These are phyloP conservation scores for Eucera pruinosa DNA, from an alignment of 2,888 invertebrate species.

Conservation along the genomic window DNA sequence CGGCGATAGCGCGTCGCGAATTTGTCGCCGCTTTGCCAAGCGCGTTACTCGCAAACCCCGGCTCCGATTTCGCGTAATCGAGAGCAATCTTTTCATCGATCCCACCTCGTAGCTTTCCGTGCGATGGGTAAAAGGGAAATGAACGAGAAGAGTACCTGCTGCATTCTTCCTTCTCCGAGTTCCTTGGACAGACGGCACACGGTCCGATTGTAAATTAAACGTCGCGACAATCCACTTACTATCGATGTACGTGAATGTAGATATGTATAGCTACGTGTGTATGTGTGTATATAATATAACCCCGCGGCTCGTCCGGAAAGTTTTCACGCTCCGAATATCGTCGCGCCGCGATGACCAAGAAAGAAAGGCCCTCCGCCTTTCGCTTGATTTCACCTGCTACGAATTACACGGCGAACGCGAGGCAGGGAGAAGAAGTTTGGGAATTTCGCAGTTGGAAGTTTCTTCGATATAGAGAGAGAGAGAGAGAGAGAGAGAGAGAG, in stretches of 20 bases:
- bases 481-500: not conserved
- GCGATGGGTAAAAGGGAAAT: not conserved
- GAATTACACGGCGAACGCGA: not conserved
- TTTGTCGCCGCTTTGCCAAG: too few species aligned
- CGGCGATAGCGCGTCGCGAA: not conserved
- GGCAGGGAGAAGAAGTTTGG: not conserved
- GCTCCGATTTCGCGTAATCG: not conserved
- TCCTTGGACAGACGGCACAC: constrained; percentile 43
- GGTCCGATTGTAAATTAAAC: constrained; percentile 52
- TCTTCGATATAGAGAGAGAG: too few species aligned
- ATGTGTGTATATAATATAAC: constrained; percentile 40
- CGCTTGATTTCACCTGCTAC: not conserved
- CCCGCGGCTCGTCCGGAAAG: not conserved
- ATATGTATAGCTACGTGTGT: constrained; percentile 46
- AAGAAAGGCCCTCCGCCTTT: not conserved
- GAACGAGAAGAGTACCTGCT: not conserved
- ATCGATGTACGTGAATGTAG: constrained; percentile 55
- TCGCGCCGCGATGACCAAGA: not conserved
- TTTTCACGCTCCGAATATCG: not conserved
- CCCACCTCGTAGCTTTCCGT: not conserved
- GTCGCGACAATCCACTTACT: constrained; percentile 56
- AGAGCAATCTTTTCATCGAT: not conserved
- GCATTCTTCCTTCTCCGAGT: constrained; percentile 34
- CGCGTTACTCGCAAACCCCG: too few species aligned
- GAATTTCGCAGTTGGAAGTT: constrained; percentile 13